A percentile compares a stretch with the other conserved stretches of the same genome.
These are phyloP conservation scores for Psilopogon haemacephalus DNA, from an alignment of 2,113 vertebrate species.

Conservation along the genomic window DNA sequence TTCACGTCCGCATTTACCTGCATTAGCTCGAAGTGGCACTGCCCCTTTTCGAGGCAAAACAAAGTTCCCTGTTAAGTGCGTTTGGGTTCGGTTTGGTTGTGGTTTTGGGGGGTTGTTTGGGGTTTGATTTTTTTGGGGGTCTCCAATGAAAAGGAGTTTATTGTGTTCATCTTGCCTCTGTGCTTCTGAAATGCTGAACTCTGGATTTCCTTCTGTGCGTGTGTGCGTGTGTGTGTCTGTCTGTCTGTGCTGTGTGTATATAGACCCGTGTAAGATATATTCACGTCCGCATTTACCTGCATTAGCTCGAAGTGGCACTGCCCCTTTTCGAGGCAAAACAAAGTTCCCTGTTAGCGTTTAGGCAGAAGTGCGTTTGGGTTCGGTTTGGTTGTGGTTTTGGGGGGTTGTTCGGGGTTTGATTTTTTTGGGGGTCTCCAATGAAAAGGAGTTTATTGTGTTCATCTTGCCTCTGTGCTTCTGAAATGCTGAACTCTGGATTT, in stretches of 20 bases:
- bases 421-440: no score
- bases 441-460: constrained; percentile 38
- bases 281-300: constrained; percentile 58
- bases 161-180: constrained; percentile 32
- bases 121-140: no score
- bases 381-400: no score
- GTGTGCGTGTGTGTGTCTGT: constrained; percentile 6
- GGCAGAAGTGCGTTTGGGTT: not conserved
- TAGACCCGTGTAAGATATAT: constrained; percentile 66
- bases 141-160: constrained; percentile 23
- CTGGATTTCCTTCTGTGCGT: constrained; percentile 39
- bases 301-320: constrained; percentile 63
- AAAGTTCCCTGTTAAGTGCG: constrained; percentile 19
- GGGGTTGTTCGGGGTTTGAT: no score
- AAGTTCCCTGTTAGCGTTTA: constrained; percentile 35
- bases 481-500: constrained; percentile 23
- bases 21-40: constrained; percentile 64
- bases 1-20: constrained; percentile 57
- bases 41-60: constrained; percentile 25
- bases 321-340: constrained; percentile 23
- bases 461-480: constrained; percentile 42
- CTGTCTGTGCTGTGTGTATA: constrained; percentile 71
- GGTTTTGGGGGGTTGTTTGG: no score
- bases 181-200: constrained; percentile 38
- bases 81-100: not conserved